These are phyloP conservation scores for Gallinago jamesoni DNA, from an alignment of 2,113 vertebrate species.

Conservation along the genomic window DNA sequence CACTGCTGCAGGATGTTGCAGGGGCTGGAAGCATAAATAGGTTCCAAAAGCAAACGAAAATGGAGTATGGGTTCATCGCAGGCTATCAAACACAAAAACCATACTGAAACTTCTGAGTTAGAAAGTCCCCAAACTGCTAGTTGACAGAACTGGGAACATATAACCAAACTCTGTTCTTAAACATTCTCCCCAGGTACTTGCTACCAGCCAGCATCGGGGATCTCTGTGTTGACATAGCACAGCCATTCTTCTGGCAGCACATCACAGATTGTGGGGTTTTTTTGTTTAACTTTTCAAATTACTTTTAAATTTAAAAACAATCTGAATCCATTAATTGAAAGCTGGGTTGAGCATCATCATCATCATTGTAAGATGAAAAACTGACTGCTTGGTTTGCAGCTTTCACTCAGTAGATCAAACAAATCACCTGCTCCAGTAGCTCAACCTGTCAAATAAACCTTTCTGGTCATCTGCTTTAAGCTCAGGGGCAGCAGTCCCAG, in stretches of 20 bases:
- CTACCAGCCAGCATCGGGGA: not conserved
- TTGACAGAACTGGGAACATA: not conserved
- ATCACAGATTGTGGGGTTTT: not conserved
- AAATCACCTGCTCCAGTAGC: not conserved
- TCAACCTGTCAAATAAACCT: not conserved
- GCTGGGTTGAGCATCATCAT: not conserved
- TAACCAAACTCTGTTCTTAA: not conserved
- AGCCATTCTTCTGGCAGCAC: not conserved
- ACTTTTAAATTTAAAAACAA: not conserved
- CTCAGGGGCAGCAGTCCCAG: not conserved
- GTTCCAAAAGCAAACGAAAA: not conserved
- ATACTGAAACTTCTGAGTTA: not conserved
- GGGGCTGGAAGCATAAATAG: not conserved
- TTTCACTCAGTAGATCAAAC: not conserved
- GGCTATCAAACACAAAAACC: not conserved
- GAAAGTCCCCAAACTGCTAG: not conserved
- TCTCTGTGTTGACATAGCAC: not conserved
- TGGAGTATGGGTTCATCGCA: not conserved
- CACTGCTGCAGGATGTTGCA: not conserved
- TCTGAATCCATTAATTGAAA: not conserved
- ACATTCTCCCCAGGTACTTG: not conserved
- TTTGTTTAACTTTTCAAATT: not conserved
- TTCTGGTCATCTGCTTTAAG: not conserved
- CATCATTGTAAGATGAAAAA: not conserved
- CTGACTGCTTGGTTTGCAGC: not conserved